Conservation (phyloP, 2,888 invertebrate species). For the Atethmia centrago region DNA sequence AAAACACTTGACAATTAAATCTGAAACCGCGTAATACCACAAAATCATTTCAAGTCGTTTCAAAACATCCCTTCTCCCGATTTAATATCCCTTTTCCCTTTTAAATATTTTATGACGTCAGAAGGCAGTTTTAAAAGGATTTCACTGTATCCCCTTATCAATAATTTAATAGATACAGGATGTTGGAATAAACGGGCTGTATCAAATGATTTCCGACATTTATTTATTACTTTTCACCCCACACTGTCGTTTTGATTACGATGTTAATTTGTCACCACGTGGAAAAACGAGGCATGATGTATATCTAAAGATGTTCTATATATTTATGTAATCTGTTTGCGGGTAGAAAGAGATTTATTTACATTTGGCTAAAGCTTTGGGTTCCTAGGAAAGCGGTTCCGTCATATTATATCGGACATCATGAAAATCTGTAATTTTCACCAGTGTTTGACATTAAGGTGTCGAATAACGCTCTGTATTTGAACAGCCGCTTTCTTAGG, state of each 20-base stretch:
- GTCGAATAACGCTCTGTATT: no score
- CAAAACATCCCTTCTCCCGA: slow-evolving; percentile 12
- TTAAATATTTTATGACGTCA: slow-evolving; percentile 29
- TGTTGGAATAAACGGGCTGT: slow-evolving; percentile 16
- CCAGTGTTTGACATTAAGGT: neutral
- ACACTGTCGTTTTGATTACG: slow-evolving; percentile 43
- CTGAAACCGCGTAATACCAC: no score
- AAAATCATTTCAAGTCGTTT: no score
- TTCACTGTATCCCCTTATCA: slow-evolving; percentile 50
- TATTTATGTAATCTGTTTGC: slow-evolving; percentile 1
- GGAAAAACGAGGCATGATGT: neutral
- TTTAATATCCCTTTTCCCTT: slow-evolving; percentile 6
- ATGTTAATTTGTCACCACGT: slow-evolving; percentile 43
- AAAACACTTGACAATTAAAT: slow-evolving; percentile 1
- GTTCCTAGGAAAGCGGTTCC: neutral
- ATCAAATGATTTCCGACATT: slow-evolving; percentile 43
- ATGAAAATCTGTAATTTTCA: neutral
- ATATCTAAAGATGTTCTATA: neutral
- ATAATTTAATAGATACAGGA: slow-evolving; percentile 53
- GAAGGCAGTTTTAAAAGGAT: slow-evolving; percentile 21
- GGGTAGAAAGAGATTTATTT: neutral
- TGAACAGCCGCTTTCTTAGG: no score
- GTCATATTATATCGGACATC: no score
- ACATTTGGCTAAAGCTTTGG: neutral
- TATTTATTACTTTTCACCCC: slow-evolving; percentile 49